These are phyloP conservation scores for Onychostoma macrolepis DNA, from an alignment of 2,113 vertebrate species.

Conservation along the genomic window DNA sequence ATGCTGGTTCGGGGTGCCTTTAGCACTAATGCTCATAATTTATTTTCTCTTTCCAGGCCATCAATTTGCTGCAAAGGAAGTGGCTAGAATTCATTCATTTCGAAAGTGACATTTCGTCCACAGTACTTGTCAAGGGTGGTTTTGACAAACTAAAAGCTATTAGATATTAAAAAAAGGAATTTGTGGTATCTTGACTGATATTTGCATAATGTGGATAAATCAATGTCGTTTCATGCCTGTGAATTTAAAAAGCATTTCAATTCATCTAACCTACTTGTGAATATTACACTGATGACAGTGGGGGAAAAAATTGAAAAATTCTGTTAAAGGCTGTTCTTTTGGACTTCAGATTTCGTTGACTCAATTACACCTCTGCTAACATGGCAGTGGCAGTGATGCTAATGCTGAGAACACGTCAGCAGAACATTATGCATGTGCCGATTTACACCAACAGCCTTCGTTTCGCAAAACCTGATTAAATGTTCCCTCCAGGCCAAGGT, in stretches of 20 bases:
- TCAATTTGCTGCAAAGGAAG: not conserved
- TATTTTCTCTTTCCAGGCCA: slow-evolving; percentile 13
- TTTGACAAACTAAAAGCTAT: not conserved
- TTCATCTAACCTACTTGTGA: not conserved
- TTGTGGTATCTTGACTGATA: not conserved
- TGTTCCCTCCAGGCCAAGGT: slow-evolving; percentile 68
- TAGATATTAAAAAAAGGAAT: not conserved
- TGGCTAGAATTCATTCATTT: not conserved
- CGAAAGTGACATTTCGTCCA: not conserved
- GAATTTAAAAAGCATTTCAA: not conserved
- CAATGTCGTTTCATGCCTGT: not conserved
- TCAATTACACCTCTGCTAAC: slow-evolving; percentile 62
- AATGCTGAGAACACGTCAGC: slow-evolving; percentile 65
- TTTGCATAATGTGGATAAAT: not conserved
- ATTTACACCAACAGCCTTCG: slow-evolving; percentile 76
- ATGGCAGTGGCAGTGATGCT: slow-evolving; percentile 55
- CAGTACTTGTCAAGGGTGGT: not conserved
- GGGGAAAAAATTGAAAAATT: not conserved
- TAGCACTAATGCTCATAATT: not conserved
- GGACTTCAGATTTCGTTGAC: not conserved
- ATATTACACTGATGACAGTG: not conserved
- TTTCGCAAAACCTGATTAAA: slow-evolving; percentile 77
- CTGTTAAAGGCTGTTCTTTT: not conserved
- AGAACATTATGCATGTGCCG: slow-evolving; percentile 69
- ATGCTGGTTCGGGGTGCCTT: not conserved